These are phyloP conservation scores for Drosophila yooni DNA, from an alignment of 2,888 invertebrate genomes.

Conservation along the genomic window DNA sequence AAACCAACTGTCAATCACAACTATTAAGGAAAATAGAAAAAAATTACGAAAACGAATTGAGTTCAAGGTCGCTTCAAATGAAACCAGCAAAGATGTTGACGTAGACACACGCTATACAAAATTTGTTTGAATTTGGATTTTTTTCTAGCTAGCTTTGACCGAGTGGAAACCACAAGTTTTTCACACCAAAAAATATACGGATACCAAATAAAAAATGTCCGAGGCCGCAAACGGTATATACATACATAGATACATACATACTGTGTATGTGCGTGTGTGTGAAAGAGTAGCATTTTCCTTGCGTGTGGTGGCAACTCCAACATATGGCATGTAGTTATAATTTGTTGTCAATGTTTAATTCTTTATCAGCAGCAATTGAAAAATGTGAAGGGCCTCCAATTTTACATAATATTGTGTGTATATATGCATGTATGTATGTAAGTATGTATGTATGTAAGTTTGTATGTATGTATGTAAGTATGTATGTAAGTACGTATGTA, in stretches of 20 bases:
- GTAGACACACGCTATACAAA: constrained; percentile 37
- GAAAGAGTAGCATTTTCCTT: constrained; percentile 53
- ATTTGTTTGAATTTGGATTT: constrained; percentile 48
- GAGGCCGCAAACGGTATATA: constrained; percentile 67
- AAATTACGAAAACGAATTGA: constrained; percentile 59
- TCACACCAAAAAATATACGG: constrained; percentile 62
- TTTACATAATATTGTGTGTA: constrained; percentile 4
- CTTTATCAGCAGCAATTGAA: constrained; percentile 62
- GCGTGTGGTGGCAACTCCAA: constrained; percentile 78
- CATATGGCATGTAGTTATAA: constrained; percentile 61
- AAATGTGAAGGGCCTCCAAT: constrained; percentile 52
- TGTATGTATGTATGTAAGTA: constrained; percentile 8
- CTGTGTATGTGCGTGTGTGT: constrained; percentile 5
- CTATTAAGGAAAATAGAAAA: constrained; percentile 19
- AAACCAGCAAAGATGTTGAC: constrained; percentile 57
- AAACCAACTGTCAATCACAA: constrained; percentile 37
- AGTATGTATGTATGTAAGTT: not conserved
- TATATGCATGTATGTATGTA: constrained; percentile 2
- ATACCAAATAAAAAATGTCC: constrained; percentile 50
- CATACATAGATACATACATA: constrained; percentile 1
- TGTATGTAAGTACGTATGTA: not conserved
- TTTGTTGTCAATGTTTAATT: constrained; percentile 24
- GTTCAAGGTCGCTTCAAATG: constrained; percentile 81
- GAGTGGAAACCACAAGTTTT: constrained; percentile 68
- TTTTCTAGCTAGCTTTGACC: constrained; percentile 32